These are phyloP conservation scores for Propithecus perrieri DNA, from an alignment of 2,797 vertebrate species.

Conservation along the genomic window DNA sequence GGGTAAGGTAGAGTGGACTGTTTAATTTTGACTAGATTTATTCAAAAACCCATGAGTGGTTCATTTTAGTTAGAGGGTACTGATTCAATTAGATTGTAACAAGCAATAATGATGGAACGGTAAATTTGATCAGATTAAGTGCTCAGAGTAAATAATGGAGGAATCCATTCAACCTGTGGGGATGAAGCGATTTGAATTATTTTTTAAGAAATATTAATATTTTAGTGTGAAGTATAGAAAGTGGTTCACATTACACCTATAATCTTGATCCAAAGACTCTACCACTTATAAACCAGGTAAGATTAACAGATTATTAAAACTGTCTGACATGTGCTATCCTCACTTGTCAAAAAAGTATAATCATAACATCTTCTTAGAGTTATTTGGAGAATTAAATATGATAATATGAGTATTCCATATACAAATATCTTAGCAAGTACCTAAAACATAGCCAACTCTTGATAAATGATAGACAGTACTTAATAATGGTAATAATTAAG, in stretches of 20 bases:
- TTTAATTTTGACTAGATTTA: neutral
- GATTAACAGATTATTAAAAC: neutral
- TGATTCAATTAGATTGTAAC: neutral
- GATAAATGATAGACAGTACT: neutral
- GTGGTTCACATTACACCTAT: neutral
- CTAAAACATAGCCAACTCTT: neutral
- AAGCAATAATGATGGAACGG: neutral
- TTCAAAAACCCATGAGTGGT: neutral
- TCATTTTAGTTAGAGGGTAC: too few relatives aligned
- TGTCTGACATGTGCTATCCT: neutral
- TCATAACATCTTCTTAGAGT: neutral
- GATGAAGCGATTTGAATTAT: neutral
- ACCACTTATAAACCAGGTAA: neutral
- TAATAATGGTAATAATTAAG: neutral
- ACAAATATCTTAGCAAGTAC: neutral
- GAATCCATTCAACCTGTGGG: neutral
- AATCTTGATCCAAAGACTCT: neutral
- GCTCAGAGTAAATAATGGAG: neutral
- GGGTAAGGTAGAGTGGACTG: neutral
- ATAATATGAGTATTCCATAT: neutral
- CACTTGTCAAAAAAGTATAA: neutral
- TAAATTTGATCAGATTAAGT: neutral
- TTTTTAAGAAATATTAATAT: neutral
- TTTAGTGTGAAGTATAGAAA: neutral
- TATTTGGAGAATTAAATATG: neutral